A percentile compares a stretch with the other conserved stretches of the same genome.
Conservation (phyloP, 2,888 invertebrate species). For the Apodemia mormo region DNA sequence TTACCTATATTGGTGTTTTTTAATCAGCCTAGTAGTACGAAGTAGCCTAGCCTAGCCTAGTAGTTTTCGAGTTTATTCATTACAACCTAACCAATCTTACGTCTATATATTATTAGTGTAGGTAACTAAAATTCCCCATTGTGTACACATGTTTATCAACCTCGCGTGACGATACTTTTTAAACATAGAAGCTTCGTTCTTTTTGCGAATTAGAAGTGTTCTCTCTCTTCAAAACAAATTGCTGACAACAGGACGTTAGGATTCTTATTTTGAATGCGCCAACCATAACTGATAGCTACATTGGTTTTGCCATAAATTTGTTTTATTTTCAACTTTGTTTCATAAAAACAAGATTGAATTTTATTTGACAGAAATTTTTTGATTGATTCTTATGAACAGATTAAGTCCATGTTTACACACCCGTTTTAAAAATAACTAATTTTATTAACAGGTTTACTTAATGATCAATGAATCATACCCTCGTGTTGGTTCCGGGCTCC, state of each 20-base stretch:
- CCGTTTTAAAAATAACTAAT: too few species aligned
- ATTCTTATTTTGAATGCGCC: conserved; percentile 69
- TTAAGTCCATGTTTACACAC: conserved; percentile 20
- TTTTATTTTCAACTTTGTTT: conserved; percentile 39
- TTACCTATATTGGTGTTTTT: too few species aligned
- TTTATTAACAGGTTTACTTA: too few species aligned
- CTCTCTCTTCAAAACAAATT: conserved; percentile 81
- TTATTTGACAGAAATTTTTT: conserved; percentile 25
- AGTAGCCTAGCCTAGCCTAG: too few species aligned
- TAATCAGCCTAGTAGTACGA: too few species aligned
- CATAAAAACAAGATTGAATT: conserved; percentile 35
- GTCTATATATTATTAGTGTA: too few species aligned
- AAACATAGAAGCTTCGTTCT: conserved; percentile 75
- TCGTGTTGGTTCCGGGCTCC: too few species aligned
- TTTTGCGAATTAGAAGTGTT: conserved; percentile 80
- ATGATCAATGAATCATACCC: too few species aligned
- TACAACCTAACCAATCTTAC: neutral
- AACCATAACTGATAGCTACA: conserved; percentile 46
- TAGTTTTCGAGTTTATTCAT: neutral
- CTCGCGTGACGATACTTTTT: conserved; percentile 77
- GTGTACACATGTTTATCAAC: conserved; percentile 46
- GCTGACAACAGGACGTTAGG: conserved; percentile 77
- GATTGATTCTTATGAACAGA: conserved; percentile 32
- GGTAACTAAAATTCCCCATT: conserved; percentile 16
- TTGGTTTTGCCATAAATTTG: conserved; percentile 14